phyloP scores from a whole-genome alignment of 2,797 vertebrate species.

The Lutjanus argentimaculatus region DNA sequence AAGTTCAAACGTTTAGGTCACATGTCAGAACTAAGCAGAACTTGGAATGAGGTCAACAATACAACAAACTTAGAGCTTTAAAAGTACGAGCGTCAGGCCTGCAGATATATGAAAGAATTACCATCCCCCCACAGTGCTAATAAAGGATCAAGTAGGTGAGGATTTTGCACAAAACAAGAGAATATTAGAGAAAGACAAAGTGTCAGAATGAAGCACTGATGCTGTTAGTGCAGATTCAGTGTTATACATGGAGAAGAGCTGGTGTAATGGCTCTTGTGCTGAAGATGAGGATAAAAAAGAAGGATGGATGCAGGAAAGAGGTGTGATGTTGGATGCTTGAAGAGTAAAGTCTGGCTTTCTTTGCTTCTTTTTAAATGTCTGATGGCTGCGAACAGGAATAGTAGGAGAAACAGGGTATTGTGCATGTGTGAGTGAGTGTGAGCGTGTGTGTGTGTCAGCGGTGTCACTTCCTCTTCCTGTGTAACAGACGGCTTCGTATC shows the following conservation, averaged over 20 bases:
- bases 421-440: slow-evolving; percentile 10
- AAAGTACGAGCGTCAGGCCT: neutral
- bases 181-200: neutral
- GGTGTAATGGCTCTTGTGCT: neutral
- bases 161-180: too few relatives aligned
- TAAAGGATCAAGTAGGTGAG: neutral
- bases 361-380: slow-evolving; percentile 8
- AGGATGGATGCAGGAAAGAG: neutral
- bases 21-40: neutral
- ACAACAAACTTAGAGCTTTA: neutral
- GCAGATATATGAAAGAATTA: neutral
- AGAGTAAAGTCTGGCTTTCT: slow-evolving; percentile 1
- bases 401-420: slow-evolving; percentile 11
- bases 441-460: neutral
- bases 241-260: neutral
- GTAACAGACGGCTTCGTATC: slow-evolving; percentile 27
- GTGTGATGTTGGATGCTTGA: neutral
- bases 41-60: accelerated
- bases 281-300: neutral
- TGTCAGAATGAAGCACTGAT: neutral
- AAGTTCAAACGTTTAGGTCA: neutral
- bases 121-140: neutral
- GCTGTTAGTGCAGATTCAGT: neutral
- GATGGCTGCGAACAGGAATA: neutral
- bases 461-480: slow-evolving; percentile 68